Evolutionary conservation across 1,140 invertebrate species (phyloP), one percentile per base, ranked within the genome.

Genomic region (Wiebesia pumilae): DNA sequence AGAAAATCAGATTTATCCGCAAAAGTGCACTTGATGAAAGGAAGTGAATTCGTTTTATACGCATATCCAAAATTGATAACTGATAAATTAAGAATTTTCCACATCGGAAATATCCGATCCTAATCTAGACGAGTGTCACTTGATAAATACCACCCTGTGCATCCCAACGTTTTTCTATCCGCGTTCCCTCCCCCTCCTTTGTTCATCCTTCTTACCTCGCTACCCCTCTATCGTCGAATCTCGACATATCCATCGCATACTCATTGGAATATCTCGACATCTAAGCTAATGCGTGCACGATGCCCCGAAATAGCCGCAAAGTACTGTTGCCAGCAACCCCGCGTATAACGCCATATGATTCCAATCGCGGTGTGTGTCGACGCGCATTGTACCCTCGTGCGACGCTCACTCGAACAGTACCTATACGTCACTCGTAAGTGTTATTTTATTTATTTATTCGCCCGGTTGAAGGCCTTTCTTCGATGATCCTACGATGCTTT

Each of bases 371-470:
- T 43, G 40, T 21, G 7, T 80, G 78, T 35, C 78, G 43, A 14
- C 19, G 51, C 40, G 21, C 27, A 0, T 12, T 33, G 9, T 54
- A n/a, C 19, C 51, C 7, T 12, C 51, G 16, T 30, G 19, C 38
- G 19, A 40, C 35, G 0, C n/a, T 27, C 9, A 27, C n/a, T 14
- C 30, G 30, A 21, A 35, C 0, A 2, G 19, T 62, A 35, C 24
- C 9, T 79, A 35, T 62, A 35, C 14, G 27, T 58, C 6, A 30
- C 27, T 4, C 33, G n/a, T 84, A 78, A 84, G 83, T 65, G 73
- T 84, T 84, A 84, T 84, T 84, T 84, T 84, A 84, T 84, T 84
- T 84, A 84, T 84, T 84, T 84, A 77, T 77, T 67, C 80, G 62
- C 24, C 47, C 2, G 54, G 27, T 81, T 84, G 47, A 40, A 58